phyloP scores from a whole-genome alignment of 2,888 invertebrate genomes.

The Mesopsocus fuscifrons region DNA sequence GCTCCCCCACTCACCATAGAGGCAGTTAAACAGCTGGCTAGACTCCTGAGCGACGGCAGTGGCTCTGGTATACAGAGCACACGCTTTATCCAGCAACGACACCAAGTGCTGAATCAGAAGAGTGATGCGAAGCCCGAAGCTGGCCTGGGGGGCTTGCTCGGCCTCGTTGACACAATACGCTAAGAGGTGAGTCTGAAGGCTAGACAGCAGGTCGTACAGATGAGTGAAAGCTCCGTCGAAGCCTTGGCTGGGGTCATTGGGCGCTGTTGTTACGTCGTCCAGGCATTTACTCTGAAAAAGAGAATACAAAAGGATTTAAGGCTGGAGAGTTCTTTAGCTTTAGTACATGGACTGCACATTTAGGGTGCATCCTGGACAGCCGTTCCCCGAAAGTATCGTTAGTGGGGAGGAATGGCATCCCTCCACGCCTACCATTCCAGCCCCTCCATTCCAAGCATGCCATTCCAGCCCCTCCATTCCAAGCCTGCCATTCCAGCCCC shows the following conservation, averaged over 20 bases:
- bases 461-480: too few relatives aligned
- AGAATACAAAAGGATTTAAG: slow-evolving; percentile 1
- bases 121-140: slow-evolving; percentile 13
- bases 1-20: slow-evolving; percentile 5
- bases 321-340: too few relatives aligned
- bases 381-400: too few relatives aligned
- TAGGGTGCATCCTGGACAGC: too few relatives aligned
- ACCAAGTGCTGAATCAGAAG: slow-evolving; percentile 24
- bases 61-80: slow-evolving; percentile 5
- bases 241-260: slow-evolving; percentile 16
- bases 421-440: too few relatives aligned
- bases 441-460: too few relatives aligned
- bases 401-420: too few relatives aligned
- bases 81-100: slow-evolving; percentile 18
- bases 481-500: too few relatives aligned
- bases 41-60: background rate
- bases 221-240: slow-evolving; percentile 20
- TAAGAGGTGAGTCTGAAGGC: slow-evolving; percentile 37
- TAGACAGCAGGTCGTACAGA: slow-evolving; percentile 32
- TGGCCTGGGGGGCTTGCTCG: slow-evolving; percentile 19
- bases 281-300: slow-evolving; percentile 23
- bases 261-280: slow-evolving; percentile 18
- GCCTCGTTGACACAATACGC: slow-evolving; percentile 26
- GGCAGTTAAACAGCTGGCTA: background rate
- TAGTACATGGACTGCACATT: too few relatives aligned